Percentiles rank a stretch among this genome's conserved stretches.
Evolutionary conservation across 35 echinoderm and acorn worm genomes (phyloP).

Genomic region (Stichopus chloronotus): DNA sequence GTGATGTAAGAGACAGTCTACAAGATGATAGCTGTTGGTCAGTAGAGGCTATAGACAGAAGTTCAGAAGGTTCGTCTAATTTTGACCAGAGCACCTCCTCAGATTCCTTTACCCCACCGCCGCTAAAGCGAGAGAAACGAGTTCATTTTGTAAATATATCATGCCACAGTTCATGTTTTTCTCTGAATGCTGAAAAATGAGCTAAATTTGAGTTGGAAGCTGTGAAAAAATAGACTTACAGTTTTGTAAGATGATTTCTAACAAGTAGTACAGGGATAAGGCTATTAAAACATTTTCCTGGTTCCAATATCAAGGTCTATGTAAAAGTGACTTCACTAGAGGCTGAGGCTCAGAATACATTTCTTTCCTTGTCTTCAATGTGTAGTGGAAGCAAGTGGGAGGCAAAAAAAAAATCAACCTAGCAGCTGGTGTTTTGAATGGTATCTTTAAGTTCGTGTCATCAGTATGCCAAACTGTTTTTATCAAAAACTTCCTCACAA

Average conservation of each 20-base stretch:
- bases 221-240: neutral
- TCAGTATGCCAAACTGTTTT: no score
- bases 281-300: neutral
- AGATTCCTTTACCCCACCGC: neutral
- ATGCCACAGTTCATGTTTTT: neutral
- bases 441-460: no score
- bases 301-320: neutral
- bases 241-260: neutral
- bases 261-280: neutral
- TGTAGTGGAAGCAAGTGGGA: no score
- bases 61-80: neutral
- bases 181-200: neutral
- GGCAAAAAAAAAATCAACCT: no score
- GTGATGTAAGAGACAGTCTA: neutral
- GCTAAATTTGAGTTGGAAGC: neutral
- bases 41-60: neutral
- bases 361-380: no score
- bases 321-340: neutral
- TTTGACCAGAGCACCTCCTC: neutral
- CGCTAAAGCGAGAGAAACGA: neutral
- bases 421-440: no score
- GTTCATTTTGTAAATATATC: conserved; percentile 4
- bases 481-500: no score
- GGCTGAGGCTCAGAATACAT: neutral
- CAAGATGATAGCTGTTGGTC: neutral